These are phyloP conservation scores for Caerostris extrusa DNA, from an alignment of 1,140 invertebrate genomes.

Conservation along the genomic window DNA sequence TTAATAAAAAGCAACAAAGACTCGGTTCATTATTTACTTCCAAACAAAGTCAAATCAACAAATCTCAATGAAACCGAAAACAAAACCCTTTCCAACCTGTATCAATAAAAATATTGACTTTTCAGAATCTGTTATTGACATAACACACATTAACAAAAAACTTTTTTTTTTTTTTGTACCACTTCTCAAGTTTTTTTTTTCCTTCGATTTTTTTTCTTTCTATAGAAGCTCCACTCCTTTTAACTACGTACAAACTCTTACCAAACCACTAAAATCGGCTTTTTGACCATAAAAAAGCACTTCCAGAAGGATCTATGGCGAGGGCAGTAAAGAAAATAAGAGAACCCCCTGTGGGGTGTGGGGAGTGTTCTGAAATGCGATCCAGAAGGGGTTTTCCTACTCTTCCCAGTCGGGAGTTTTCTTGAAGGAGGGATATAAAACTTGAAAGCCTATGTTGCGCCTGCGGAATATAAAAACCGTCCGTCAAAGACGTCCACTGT, in stretches of 20 bases:
- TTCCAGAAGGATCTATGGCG: not conserved
- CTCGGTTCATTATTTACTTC: too few species aligned
- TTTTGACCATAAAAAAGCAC: constrained; percentile 37
- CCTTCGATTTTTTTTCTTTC: not conserved
- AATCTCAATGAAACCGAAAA: too few species aligned
- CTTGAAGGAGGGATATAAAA: constrained; percentile 5
- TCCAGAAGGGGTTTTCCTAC: not conserved
- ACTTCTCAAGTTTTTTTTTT: not conserved
- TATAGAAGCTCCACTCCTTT: not conserved
- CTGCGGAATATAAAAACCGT: constrained; percentile 39
- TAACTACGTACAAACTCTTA: constrained; percentile 47
- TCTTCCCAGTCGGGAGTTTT: not conserved
- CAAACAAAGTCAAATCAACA: too few species aligned
- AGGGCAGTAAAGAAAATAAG: not conserved
- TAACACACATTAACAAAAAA: not conserved
- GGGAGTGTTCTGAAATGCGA: not conserved
- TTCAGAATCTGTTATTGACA: not conserved
- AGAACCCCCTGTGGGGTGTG: not conserved
- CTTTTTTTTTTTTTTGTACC: not conserved
- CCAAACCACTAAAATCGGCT: constrained; percentile 36
- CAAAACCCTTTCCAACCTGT: too few species aligned
- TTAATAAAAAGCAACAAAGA: too few species aligned
- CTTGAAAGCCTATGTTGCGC: not conserved
- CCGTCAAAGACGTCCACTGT: too few species aligned
- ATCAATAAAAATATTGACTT: not conserved